Evolutionary conservation across 2,113 vertebrate genomes (phyloP).

Genomic region (Oryctolagus cuniculus): DNA sequence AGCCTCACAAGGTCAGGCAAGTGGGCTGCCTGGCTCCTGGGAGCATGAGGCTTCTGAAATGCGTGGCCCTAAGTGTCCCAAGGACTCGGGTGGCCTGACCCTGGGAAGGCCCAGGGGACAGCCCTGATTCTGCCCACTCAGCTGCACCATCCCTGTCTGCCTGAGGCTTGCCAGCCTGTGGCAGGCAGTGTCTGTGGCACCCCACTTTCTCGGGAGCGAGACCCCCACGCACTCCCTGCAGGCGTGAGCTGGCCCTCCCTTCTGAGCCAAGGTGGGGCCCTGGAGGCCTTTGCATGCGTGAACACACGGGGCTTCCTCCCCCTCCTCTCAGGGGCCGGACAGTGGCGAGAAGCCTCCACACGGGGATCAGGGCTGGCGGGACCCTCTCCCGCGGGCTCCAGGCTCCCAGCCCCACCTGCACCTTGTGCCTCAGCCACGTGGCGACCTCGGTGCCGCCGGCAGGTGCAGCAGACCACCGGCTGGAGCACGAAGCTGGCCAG

Average conservation of each 20-base stretch:
- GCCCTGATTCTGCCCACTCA: not conserved
- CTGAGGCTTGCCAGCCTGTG: fast-evolving
- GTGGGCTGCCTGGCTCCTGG: not conserved
- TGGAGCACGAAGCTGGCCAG: not conserved
- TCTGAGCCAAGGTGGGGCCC: no score
- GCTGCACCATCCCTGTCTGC: not conserved
- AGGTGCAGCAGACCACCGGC: no score
- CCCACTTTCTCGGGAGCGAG: not conserved
- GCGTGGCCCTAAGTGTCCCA: fast-evolving
- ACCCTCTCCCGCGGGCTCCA: not conserved
- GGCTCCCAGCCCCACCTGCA: no score
- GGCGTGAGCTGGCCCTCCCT: not conserved
- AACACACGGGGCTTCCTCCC: not conserved
- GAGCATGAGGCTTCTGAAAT: not conserved
- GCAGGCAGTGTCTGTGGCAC: not conserved
- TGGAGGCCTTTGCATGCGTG: not conserved
- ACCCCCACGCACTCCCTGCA: no score
- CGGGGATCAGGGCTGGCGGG: not conserved
- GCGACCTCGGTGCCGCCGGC: not conserved
- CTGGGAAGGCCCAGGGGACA: not conserved
- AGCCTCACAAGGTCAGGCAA: not conserved
- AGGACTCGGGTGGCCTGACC: fast-evolving
- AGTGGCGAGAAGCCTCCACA: not conserved
- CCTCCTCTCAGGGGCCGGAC: not conserved
- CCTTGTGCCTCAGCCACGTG: not conserved